Evolutionary conservation across 2,888 invertebrate species (phyloP), one percentile per base, ranked within the genome.

Genomic region (Conchocele bisecta): DNA sequence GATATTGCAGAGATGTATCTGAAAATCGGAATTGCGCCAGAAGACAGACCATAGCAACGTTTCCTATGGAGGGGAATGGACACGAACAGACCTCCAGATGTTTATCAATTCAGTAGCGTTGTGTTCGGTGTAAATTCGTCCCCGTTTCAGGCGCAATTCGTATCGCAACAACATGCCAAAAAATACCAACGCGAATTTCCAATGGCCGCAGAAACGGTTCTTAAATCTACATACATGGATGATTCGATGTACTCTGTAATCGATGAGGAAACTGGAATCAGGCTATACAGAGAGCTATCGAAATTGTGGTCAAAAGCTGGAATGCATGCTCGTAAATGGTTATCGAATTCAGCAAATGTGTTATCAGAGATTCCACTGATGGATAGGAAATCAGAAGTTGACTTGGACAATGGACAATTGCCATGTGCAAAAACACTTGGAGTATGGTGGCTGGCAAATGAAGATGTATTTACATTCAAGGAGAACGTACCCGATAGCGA

Each of bases 61-160:
- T 35, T 59, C 24, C 28, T 35, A 15, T 20, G 35, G 48, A 57
- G 44, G 17, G 33, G 31, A 17, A 35, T 56, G 9, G 39, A 44
- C 15, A 15, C 35, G 54, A 53, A 44, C 20, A n/a, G 37, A 15
- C 51, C 20, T 33, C 39, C 58, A 53, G 64, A 59, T 17, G 46
- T 39, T 13, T 70, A 70, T 48, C 59, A 70, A 35, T 77, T 76
- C 37, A 54, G 67, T 24, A 26, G 58, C 35, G 54, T 76, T 26
- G 61, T 74, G 9, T 79, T 77, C 60, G 76, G 74, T n/a, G 48
- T 73, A 9, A 76, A 76, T 51, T 78, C 66, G 9, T 77, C 76
- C 22, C 79, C 73, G 13, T 73, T 70, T n/a, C n/a, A n/a, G n/a
- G n/a, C n/a, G n/a, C n/a, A n/a, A n/a, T n/a, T 58, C 42, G 75